Conservation (phyloP, 1,140 invertebrate genomes). For the Cheumatopsyche charites region DNA sequence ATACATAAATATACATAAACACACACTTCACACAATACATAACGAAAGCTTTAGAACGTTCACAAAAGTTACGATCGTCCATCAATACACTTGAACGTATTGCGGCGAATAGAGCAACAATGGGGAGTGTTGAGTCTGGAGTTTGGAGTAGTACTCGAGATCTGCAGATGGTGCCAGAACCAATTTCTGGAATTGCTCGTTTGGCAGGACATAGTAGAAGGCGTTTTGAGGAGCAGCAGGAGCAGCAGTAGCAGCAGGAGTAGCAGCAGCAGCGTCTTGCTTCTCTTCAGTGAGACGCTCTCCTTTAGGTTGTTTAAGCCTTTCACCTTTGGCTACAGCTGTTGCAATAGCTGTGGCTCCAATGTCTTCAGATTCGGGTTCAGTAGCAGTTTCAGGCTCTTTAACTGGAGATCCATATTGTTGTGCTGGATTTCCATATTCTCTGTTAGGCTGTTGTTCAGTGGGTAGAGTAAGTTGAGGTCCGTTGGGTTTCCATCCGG, state of each 20-base stretch:
- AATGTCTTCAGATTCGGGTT: constrained; percentile 30
- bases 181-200: constrained; percentile 25
- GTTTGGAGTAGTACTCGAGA: neutral
- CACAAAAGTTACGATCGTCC: too few relatives aligned
- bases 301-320: constrained; percentile 12
- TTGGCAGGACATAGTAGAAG: neutral
- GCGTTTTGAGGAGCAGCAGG: neutral
- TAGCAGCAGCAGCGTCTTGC: neutral
- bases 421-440: neutral
- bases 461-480: constrained; percentile 35
- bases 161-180: neutral
- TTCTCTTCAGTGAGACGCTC: constrained; percentile 1
- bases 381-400: constrained; percentile 19
- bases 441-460: constrained; percentile 3
- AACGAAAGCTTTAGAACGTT: too few relatives aligned
- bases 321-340: neutral
- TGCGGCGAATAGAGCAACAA: neutral
- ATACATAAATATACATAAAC: neutral
- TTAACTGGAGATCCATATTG: constrained; percentile 28
- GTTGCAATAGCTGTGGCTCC: neutral
- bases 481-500: constrained; percentile 42
- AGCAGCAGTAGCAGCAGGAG: too few relatives aligned
- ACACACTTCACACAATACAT: neutral
- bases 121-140: neutral
- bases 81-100: constrained; percentile 3